These are phyloP conservation scores for Saccopteryx leptura DNA, from an alignment of 2,113 vertebrate species.

Conservation along the genomic window DNA sequence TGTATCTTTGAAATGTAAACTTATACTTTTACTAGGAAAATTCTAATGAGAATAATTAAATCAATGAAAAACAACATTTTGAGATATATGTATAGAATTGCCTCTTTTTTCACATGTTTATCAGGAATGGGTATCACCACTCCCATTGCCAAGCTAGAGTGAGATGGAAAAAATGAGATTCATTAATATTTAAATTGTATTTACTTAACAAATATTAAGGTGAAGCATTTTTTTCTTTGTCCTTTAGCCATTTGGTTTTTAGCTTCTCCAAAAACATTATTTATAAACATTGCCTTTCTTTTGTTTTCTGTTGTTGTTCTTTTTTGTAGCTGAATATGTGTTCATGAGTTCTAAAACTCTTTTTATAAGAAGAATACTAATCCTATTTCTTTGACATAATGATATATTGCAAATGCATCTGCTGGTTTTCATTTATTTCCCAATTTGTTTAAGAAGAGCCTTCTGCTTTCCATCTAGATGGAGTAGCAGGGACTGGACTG, in stretches of 20 bases:
- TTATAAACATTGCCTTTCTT: not conserved
- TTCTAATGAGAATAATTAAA: not conserved
- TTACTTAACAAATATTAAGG: not conserved
- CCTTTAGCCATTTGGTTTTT: not conserved
- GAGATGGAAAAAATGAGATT: not conserved
- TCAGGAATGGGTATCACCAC: accelerated
- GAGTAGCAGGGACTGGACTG: not conserved
- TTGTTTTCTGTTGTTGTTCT: not conserved
- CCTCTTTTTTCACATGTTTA: not conserved
- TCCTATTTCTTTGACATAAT: not conserved
- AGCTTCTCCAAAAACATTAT: not conserved
- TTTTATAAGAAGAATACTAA: not conserved
- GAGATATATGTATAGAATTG: no score
- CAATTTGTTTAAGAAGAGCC: not conserved
- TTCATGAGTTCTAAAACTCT: not conserved
- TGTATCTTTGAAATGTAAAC: not conserved
- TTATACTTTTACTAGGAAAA: not conserved
- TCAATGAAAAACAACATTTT: not conserved
- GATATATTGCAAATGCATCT: not conserved
- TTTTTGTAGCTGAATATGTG: not conserved
- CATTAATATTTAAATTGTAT: not conserved
- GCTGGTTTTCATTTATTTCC: not conserved
- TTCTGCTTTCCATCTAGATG: not conserved
- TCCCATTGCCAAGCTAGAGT: not conserved
- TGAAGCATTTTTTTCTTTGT: not conserved